Percentiles rank a stretch among this genome's conserved stretches.
These are phyloP conservation scores for Alces alces DNA, from an alignment of 2,113 vertebrate genomes.

Conservation along the genomic window DNA sequence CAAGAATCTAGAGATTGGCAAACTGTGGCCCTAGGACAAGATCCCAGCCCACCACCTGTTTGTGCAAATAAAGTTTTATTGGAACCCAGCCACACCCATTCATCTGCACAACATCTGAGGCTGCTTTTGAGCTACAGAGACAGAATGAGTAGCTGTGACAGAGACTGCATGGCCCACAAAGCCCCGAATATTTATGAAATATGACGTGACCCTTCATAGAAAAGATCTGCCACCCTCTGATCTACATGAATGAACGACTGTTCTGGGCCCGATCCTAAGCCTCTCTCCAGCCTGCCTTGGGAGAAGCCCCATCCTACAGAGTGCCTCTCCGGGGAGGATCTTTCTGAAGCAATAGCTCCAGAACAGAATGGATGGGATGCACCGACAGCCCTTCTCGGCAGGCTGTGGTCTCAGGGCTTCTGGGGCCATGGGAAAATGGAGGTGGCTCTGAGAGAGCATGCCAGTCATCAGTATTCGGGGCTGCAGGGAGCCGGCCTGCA, in stretches of 20 bases:
- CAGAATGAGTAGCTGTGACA: background rate
- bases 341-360: background rate
- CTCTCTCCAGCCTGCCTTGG: background rate
- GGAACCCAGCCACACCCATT: background rate
- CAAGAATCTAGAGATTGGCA: background rate
- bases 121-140: background rate
- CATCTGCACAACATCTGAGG: background rate
- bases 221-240: background rate
- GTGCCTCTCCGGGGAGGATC: background rate
- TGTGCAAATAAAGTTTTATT: slow-evolving; percentile 9
- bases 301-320: background rate
- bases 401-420: background rate
- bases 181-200: background rate
- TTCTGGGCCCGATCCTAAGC: background rate
- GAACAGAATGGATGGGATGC: background rate
- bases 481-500: background rate
- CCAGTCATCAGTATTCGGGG: background rate
- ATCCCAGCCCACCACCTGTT: background rate
- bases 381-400: fast-evolving
- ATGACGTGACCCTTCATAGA: background rate
- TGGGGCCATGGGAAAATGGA: background rate
- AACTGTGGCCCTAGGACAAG: background rate
- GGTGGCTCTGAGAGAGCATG: background rate
- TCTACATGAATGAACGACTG: fast-evolving
- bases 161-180: background rate